phyloP scores from a whole-genome alignment of 2,113 vertebrate species.

The Phyllostomus discolor region DNA sequence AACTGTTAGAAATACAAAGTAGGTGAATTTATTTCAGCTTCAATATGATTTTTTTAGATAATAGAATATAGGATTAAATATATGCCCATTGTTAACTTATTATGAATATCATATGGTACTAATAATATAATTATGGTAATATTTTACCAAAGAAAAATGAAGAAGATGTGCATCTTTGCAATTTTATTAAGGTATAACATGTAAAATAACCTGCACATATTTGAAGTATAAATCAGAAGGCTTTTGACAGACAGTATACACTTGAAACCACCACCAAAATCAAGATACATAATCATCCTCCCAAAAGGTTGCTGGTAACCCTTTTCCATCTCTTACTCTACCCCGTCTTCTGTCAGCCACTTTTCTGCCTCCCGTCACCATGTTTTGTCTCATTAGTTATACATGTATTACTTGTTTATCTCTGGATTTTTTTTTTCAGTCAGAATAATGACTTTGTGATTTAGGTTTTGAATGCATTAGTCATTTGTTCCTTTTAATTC shows the following conservation, averaged over 20 bases:
- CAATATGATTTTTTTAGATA: slow-evolving; percentile 12
- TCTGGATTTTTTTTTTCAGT: not conserved
- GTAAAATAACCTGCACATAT: not conserved
- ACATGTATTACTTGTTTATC: not conserved
- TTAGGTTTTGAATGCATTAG: not conserved
- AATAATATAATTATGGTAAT: not conserved
- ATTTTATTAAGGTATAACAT: not conserved
- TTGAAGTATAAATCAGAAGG: not conserved
- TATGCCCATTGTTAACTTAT: not conserved
- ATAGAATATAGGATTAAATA: not conserved
- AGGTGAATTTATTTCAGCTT: not conserved
- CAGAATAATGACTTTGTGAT: not conserved
- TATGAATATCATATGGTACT: not conserved
- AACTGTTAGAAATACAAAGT: slow-evolving; percentile 4
- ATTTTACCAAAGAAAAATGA: not conserved
- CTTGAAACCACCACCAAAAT: not conserved
- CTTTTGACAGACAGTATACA: not conserved
- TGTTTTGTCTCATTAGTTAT: not conserved
- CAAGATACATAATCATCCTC: not conserved
- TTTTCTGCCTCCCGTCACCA: not conserved
- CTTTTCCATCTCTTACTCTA: not conserved
- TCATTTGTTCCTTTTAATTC: not conserved
- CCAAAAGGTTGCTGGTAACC: rapidly evolving
- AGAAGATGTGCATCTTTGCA: not conserved
- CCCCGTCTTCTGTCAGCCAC: rapidly evolving